Percentiles rank a stretch among this genome's conserved stretches.
These are phyloP conservation scores for Sminthurides bifidus DNA, from an alignment of 1,140 invertebrate species.

Conservation along the genomic window DNA sequence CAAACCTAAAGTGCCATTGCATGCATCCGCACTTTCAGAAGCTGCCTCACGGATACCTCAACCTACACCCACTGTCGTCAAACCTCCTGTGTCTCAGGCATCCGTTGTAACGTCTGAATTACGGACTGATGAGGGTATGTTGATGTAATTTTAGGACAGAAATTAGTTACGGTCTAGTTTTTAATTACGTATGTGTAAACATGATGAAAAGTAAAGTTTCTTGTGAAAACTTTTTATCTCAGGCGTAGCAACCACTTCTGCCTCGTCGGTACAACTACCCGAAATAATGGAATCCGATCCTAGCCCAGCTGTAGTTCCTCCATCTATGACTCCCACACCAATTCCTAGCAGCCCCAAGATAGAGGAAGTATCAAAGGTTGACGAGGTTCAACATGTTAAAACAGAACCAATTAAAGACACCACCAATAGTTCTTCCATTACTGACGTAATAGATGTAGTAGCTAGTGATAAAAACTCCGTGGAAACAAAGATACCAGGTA, in stretches of 20 bases:
- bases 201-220: no score
- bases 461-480: conserved; percentile 16
- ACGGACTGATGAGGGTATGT: no score
- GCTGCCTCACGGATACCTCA: conserved; percentile 29
- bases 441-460: conserved; percentile 18
- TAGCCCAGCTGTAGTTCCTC: no score
- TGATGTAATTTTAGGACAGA: no score
- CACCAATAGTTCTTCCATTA: conserved; percentile 3
- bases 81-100: background rate
- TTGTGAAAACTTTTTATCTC: no score
- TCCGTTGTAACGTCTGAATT: background rate
- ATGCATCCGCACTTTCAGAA: conserved; percentile 24
- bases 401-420: conserved; percentile 2
- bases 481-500: conserved; percentile 12
- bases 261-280: no score
- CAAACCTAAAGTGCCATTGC: conserved; percentile 10
- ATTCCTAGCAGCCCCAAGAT: background rate
- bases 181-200: background rate
- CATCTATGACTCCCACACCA: conserved; percentile 25
- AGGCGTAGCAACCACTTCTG: no score
- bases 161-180: no score
- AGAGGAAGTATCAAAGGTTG: no score
- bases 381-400: no score
- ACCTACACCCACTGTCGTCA: conserved; percentile 8
- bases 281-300: no score